A percentile compares a stretch with the other conserved stretches of the same genome.
These are phyloP conservation scores for Lemur catta DNA, from an alignment of 2,797 vertebrate species.

Conservation along the genomic window DNA sequence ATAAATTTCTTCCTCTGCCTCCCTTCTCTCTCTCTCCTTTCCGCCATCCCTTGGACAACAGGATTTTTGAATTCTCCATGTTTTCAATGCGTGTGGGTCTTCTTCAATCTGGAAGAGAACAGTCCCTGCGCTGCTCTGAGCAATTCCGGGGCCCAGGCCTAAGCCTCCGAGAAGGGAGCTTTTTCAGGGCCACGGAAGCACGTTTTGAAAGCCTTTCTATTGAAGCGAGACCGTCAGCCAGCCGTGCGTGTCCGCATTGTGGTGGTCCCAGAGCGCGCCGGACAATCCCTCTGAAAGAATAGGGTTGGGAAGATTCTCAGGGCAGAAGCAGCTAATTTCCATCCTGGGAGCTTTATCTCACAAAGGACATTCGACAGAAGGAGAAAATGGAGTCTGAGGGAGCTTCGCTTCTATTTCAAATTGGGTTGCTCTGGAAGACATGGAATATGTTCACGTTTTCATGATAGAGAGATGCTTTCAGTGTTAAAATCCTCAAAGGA, in stretches of 20 bases:
- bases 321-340: not conserved
- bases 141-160: not conserved
- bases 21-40: not conserved
- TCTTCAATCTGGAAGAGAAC: not conserved
- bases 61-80: not conserved
- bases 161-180: not conserved
- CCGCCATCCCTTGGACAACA: not conserved
- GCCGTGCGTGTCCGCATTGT: not conserved
- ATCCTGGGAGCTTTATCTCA: not conserved
- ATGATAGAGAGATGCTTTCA: not conserved
- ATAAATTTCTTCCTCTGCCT: fast-evolving
- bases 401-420: not conserved
- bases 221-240: not conserved
- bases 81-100: not conserved
- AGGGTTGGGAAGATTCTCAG: not conserved
- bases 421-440: not conserved
- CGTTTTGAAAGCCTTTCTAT: not conserved
- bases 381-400: not conserved
- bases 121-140: not conserved
- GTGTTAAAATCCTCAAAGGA: not conserved
- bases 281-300: not conserved
- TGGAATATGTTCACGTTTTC: not conserved
- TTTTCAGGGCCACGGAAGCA: not conserved
- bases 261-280: not conserved
- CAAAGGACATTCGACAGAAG: not conserved